Evolutionary conservation across 30 jellyfish, hydroid and myxozoan species (phyloP).

Genomic region (Cassiopea andromeda): DNA sequence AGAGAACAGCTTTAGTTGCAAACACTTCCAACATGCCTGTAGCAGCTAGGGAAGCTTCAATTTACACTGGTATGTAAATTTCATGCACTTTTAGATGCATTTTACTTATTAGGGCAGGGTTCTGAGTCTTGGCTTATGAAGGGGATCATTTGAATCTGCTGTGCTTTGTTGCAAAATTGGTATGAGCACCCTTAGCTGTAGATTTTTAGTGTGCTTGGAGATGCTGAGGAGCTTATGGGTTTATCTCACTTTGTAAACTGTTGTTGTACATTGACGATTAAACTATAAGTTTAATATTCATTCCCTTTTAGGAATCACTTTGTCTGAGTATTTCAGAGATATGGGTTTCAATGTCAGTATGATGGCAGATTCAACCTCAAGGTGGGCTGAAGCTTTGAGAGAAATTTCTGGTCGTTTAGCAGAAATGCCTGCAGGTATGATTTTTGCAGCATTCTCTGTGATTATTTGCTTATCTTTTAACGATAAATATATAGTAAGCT

Average conservation of each 20-base stretch:
- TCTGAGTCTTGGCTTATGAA: too few species aligned
- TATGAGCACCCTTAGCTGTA: too few species aligned
- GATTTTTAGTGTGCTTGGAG: too few species aligned
- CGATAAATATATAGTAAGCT: background rate
- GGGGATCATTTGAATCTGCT: too few species aligned
- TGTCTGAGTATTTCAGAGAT: constrained; percentile 98
- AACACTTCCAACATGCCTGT: constrained; percentile 99
- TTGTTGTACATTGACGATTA: background rate
- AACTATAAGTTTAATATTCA: background rate
- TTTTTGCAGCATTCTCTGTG: background rate
- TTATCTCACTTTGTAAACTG: too few species aligned
- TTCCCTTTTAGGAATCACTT: constrained; percentile 82
- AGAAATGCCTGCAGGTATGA: constrained; percentile 99
- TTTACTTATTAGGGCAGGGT: too few species aligned
- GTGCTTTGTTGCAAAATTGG: too few species aligned
- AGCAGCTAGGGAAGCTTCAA: constrained; percentile 99
- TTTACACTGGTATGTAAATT: constrained; percentile 86
- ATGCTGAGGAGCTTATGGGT: too few species aligned
- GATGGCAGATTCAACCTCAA: constrained; percentile 99
- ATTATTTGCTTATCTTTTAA: background rate
- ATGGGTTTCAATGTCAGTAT: constrained; percentile 98
- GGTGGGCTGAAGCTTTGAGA: constrained; percentile 99
- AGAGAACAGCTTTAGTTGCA: constrained; percentile 99
- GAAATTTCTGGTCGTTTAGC: constrained; percentile 99
- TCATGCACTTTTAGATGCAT: background rate